phyloP scores from a whole-genome alignment of 2,888 invertebrate species.

The Masnerella sp. region DNA sequence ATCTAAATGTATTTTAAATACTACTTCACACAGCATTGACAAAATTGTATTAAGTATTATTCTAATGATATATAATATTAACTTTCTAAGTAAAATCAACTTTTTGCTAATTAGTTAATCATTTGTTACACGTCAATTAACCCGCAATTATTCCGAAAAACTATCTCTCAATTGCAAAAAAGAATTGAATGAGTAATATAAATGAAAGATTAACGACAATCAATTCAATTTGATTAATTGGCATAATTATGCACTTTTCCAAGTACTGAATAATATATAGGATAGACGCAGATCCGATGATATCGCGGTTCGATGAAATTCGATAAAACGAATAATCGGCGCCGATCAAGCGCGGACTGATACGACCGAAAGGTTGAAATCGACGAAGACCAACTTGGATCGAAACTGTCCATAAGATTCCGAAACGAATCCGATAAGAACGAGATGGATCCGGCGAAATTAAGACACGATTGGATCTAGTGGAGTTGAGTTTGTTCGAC shows the following conservation, averaged over 20 bases:
- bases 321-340: slow-evolving; percentile 10
- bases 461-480: slow-evolving; percentile 5
- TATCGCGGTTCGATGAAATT: slow-evolving; percentile 15
- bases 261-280: not conserved
- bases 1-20: too few relatives aligned
- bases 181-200: too few relatives aligned
- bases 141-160: too few relatives aligned
- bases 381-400: slow-evolving; percentile 4
- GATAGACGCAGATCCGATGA: slow-evolving; percentile 7
- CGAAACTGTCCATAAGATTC: slow-evolving; percentile 9
- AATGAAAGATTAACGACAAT: slow-evolving; percentile 13
- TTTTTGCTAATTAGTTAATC: not conserved
- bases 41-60: too few relatives aligned
- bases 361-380: slow-evolving; percentile 7
- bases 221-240: slow-evolving; percentile 12
- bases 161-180: too few relatives aligned
- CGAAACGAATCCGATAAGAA: slow-evolving; percentile 2
- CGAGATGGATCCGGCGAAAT: slow-evolving; percentile 6
- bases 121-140: not conserved
- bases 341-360: slow-evolving; percentile 13
- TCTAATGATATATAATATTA: too few relatives aligned
- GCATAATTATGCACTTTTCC: slow-evolving; percentile 15
- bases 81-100: too few relatives aligned
- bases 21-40: too few relatives aligned
- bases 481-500: not conserved